Base-by-base conservation (phyloP, 2,113 vertebrate genomes). In the Camelus dromedarius region DNA sequence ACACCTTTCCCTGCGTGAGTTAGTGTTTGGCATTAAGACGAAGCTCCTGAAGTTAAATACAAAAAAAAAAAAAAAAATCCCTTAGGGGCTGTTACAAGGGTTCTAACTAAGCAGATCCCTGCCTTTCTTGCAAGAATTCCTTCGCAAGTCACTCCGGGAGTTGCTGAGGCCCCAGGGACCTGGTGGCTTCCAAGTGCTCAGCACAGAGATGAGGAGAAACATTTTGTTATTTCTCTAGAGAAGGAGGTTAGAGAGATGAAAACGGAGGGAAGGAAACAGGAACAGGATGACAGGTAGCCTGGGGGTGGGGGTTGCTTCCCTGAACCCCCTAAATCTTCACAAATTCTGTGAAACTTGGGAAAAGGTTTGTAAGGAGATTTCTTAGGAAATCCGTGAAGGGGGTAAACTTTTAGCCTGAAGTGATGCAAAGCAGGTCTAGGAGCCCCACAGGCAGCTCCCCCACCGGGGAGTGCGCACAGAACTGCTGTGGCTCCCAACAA, bases 71-170 rank as follows among this genome's bases (percentile, higher is more conserved):
- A 24, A 77, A 76, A 81, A 18, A 5, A 24, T 32, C 12, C 48
- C n/a, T 80, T 38, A 28, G 32, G 30, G 15, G n/a, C 35, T 56
- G 22, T 79, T 52, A 10, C 18, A 77, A 35, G 38, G 86, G 73
- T 73, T 82, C 38, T 67, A 50, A n/a, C 5, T 30, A 69, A 64
- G 30, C 32, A 72, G 35, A 82, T 22, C 32, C 22, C 5, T 58
- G 32, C 6, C 75, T 93, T 92, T 80, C 64, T 75, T 22, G 8
- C 56, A 93, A 72, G 54, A 90, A 82, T 91, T 87, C 62, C 38
- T 82, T 42, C 58, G 48, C 3, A 50, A 50, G 60, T 16, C 54
- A 30, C 7, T 46, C 35, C 46, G 35, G 26, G 32, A 70, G 46
- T 35, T 38, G 42, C 24, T 75, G 52, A 70, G 32, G 48, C 10